Evolutionary conservation across 2,113 vertebrate genomes (phyloP), one percentile per base, ranked within the genome.

Genomic region (Chaenogobius annularis): DNA sequence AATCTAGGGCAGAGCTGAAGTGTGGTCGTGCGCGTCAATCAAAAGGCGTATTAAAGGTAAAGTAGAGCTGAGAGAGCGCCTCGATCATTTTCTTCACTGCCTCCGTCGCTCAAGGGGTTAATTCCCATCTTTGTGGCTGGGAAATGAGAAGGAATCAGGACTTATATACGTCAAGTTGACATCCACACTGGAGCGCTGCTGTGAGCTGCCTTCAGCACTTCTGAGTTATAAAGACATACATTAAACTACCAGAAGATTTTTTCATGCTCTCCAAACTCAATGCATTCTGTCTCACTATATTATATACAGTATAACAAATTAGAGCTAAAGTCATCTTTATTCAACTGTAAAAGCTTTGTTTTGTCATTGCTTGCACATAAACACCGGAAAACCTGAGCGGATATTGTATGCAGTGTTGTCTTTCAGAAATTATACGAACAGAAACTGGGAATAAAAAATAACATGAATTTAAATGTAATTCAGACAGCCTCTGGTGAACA

Each of bases 101-200:
- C 74, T 79, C 72, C 48, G 62, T 72, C 10, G 59, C 81, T 80
- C 59, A 55, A 79, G 78, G 83, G 83, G 56, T 82, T 79, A 59
- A 68, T 67, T 63, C 35, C 64, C 52, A 20, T 69, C 72, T 80
- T 74, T 73, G 62, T 77, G 62, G 50, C 69, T 69, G 70, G 52
- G 43, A 74, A 84, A 80, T 73, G 73, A 56, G 67, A 74, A 66
- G 61, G 68, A 83, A 78, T 75, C 73, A 82, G 74, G 64, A 66
- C 73, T 70, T 74, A 26, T 86, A 74, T 79, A 82, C 73, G 82
- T 88, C 84, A 87, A 81, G 40, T 62, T 81, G 75, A 75, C 80
- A 73, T 58, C 46, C 35, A 23, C 69, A 64, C 55, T 35, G 59
- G 26, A 62, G 69, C 68, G 10, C 8, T n/a, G 43, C 26, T 58